A percentile compares a stretch with the other conserved stretches of the same genome.
phyloP scores from a whole-genome alignment of 2,113 vertebrate species.

The Perognathus longimembris region DNA sequence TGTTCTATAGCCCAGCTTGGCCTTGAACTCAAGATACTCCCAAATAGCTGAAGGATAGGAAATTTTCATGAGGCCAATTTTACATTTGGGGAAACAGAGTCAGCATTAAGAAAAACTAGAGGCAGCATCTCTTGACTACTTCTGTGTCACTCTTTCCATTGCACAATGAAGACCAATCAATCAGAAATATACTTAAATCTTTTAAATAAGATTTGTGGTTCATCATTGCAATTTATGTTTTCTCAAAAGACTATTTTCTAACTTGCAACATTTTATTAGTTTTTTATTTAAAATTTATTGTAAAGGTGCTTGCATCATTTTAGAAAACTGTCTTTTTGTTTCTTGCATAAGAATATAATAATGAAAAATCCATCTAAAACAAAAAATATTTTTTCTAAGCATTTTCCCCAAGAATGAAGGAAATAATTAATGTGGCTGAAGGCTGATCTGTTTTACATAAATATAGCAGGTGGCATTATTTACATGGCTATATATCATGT shows the following conservation, averaged over 20 bases:
- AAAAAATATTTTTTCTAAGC: not conserved
- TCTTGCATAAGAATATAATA: slow-evolving; percentile 49
- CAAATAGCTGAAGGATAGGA: not conserved
- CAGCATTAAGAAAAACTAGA: not conserved
- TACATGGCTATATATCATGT: slow-evolving; percentile 71
- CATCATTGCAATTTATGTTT: not conserved
- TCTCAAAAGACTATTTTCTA: slow-evolving; percentile 7
- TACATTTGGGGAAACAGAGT: not conserved
- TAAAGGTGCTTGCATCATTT: too few relatives aligned
- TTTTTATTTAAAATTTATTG: too few relatives aligned
- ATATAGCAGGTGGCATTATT: slow-evolving; percentile 80
- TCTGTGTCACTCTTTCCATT: not conserved
- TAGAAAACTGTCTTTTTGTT: not conserved
- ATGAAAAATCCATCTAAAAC: slow-evolving; percentile 49
- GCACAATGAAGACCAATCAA: not conserved
- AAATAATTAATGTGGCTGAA: slow-evolving; percentile 58
- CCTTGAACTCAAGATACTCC: not conserved
- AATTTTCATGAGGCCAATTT: not conserved
- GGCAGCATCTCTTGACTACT: not conserved
- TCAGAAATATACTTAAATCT: not conserved
- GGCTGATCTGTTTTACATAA: slow-evolving; percentile 67
- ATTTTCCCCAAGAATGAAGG: slow-evolving; percentile 66
- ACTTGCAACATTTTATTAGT: too few relatives aligned
- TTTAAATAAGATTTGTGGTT: slow-evolving; percentile 10
- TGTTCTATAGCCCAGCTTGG: not conserved